A percentile compares a stretch with the other conserved stretches of the same genome.
These are phyloP conservation scores for Xiphias gladius DNA, from an alignment of 2,113 vertebrate species.

Conservation along the genomic window DNA sequence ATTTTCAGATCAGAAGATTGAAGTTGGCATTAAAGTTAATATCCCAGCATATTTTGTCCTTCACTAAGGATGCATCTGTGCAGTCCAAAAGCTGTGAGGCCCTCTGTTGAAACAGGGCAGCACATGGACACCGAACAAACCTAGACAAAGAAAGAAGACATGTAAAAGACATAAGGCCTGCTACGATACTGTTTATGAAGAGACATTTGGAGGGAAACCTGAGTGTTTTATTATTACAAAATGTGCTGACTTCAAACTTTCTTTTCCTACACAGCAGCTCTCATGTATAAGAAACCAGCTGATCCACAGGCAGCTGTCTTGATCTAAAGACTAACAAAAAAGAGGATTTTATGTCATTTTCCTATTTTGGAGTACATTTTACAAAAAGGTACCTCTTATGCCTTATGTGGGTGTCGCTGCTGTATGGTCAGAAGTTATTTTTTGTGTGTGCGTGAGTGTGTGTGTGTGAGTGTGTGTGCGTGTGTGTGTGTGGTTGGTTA, in stretches of 20 bases:
- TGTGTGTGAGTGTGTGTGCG: conserved; percentile 2
- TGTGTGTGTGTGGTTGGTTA: not conserved
- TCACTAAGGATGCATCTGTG: not conserved
- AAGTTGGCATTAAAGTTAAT: not conserved
- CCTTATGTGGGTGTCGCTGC: conserved; percentile 58
- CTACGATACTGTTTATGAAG: not conserved
- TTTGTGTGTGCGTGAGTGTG: not conserved
- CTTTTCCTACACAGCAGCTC: not conserved
- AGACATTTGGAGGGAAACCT: not conserved
- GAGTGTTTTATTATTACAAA: not conserved
- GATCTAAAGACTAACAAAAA: not conserved
- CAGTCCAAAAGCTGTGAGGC: not conserved
- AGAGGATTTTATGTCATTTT: not conserved
- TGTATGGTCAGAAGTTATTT: conserved; percentile 31
- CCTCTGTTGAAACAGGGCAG: not conserved
- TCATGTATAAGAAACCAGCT: not conserved
- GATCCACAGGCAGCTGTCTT: conserved; percentile 17
- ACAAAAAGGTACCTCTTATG: conserved; percentile 47
- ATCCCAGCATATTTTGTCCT: conserved; percentile 15
- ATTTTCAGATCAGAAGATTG: conserved; percentile 15
- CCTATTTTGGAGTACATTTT: conserved; percentile 27
- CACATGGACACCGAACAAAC: conserved; percentile 2
- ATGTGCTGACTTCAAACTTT: conserved; percentile 10
- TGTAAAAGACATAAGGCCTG: not conserved
- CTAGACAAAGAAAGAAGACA: not conserved